Conservation (phyloP, 2,888 invertebrate species). For the Acronicta leporina region DNA sequence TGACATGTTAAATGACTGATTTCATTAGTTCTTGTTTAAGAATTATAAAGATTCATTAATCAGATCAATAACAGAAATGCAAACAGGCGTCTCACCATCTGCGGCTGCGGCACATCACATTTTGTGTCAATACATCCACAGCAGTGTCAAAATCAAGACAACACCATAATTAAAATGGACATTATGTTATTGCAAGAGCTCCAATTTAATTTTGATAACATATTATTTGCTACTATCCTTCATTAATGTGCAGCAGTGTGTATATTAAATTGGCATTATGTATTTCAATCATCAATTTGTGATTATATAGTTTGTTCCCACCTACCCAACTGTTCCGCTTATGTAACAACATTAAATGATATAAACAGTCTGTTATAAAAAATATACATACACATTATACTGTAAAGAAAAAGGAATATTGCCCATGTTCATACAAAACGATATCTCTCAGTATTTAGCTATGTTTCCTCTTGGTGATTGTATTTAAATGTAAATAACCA, state of each 20-base stretch:
- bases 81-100: constrained; percentile 49
- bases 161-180: constrained; percentile 3
- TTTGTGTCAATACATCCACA: constrained; percentile 54
- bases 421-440: constrained; percentile 18
- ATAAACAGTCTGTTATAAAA: no score
- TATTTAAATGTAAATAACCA: constrained; percentile 49
- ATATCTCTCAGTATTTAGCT: constrained; percentile 16
- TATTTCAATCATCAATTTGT: no score
- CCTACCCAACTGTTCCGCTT: no score
- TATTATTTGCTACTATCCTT: no score
- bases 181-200: background rate
- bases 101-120: constrained; percentile 29
- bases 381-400: no score
- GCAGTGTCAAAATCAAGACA: constrained; percentile 68
- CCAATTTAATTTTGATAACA: background rate
- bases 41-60: background rate
- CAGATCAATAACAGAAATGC: constrained; percentile 22
- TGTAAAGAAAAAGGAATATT: constrained; percentile 12
- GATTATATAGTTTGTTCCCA: no score
- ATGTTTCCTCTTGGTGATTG: constrained; percentile 32
- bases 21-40: no score
- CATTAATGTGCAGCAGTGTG: no score
- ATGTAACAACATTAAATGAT: no score
- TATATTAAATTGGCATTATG: no score
- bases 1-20: no score